Base-by-base conservation (phyloP, 2,797 vertebrate species). In the Mus spretus region DNA sequence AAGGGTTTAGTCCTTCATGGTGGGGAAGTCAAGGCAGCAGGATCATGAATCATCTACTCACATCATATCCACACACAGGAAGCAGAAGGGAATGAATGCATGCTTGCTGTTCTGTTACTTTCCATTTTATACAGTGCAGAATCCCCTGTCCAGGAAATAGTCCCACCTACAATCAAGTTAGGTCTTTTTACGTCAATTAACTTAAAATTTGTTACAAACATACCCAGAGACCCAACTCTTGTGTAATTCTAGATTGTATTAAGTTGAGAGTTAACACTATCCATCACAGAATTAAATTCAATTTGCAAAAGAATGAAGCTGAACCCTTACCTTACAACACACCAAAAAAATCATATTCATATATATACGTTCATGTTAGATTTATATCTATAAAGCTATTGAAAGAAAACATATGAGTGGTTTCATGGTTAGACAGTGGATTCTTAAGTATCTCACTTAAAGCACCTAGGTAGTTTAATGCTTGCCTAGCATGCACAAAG, bases 241-340 rank as follows among this genome's bases (percentile, higher is more conserved):
- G 34, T 47, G 28, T 50, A 53, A 79, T 53, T 53, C 28, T 53
- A 53, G 26, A 53, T 79, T 31, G 12, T 79, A 34, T 79, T 15
- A 53, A 50, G 28, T 53, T 79, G 47, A 53, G 44, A 82, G 22
- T 59, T 82, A 82, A 37, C 53, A 82, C n/a, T 59, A 24, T 37
- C 55, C 20, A 82, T 8, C 55, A 59, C 3, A 3, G 22, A 70
- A 59, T 24, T 86, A 37, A 59, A 83, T 83, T 88, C 13, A n/a
- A 78, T 2, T 24, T 90, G 13, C 40, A 90, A 78, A 96, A 70
- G n/a, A 80, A 89, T 94, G 44, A 92, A 50, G 50, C 78, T 80
- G 50, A 55, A 80, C 50, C 47, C 28, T 53, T 78, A 55, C 9
- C 31, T 85, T 93, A 87, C 20, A 53, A 88, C 26, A 78, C 15